A percentile compares a stretch with the other conserved stretches of the same genome.
Evolutionary conservation across 2,113 vertebrate species (phyloP).

Genomic region (Brachypteracias leptosomus): DNA sequence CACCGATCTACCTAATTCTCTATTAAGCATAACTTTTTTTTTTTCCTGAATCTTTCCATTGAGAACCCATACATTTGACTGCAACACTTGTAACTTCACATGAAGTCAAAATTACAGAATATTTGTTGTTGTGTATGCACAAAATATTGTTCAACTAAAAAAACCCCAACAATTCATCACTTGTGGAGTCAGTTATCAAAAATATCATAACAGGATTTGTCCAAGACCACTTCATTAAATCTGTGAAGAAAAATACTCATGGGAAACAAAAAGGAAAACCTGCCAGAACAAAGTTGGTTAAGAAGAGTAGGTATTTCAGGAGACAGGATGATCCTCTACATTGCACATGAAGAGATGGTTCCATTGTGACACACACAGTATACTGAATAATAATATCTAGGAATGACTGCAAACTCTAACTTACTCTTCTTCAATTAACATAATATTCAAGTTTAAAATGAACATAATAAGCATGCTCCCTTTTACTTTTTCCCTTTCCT

Average conservation of each 20-base stretch:
- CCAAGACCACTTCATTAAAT: neutral
- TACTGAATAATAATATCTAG: neutral
- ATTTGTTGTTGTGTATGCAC: neutral
- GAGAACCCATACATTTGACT: neutral
- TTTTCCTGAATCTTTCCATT: neutral
- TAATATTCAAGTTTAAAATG: neutral
- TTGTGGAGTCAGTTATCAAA: neutral
- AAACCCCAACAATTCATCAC: rapidly evolving
- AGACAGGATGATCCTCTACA: neutral
- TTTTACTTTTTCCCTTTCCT: neutral
- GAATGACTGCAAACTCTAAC: neutral
- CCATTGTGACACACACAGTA: neutral
- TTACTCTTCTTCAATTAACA: neutral
- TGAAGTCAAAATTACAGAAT: neutral
- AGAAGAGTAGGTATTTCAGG: neutral
- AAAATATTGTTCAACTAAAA: neutral
- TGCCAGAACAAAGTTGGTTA: neutral
- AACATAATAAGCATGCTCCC: neutral
- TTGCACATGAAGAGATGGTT: neutral
- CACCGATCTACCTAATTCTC: neutral
- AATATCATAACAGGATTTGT: neutral
- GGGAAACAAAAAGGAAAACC: neutral
- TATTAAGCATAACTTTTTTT: neutral
- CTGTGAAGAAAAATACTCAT: neutral
- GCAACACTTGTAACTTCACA: neutral